Percentiles rank a stretch among this genome's conserved stretches.
These are phyloP conservation scores for Egretta garzetta DNA, from an alignment of 2,113 vertebrate genomes.

Conservation along the genomic window DNA sequence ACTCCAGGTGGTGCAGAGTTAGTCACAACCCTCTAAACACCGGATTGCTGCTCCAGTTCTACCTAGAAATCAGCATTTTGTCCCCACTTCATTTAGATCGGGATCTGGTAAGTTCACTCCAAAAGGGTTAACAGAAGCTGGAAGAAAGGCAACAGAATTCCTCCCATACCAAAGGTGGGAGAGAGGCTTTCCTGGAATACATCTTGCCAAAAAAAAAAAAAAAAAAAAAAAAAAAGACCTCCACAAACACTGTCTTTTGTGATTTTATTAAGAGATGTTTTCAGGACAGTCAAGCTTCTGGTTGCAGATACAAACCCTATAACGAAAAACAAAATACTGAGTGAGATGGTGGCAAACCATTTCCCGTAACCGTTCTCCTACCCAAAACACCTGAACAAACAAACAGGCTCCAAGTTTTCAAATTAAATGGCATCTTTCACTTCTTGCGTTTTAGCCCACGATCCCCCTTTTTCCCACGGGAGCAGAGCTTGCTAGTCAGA, in stretches of 20 bases:
- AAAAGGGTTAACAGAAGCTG: neutral
- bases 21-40: neutral
- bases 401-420: neutral
- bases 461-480: neutral
- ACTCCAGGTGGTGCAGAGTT: neutral
- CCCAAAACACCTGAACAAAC: neutral
- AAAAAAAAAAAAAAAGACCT: neutral
- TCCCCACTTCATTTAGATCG: neutral
- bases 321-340: conserved; percentile 31
- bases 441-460: neutral
- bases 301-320: conserved; percentile 63
- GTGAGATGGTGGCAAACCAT: neutral
- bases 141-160: neutral
- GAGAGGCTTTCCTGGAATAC: neutral
- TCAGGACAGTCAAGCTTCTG: conserved; percentile 52
- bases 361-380: neutral
- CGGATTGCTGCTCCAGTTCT: neutral
- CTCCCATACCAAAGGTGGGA: neutral
- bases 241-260: conserved; percentile 49
- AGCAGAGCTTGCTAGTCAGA: neutral
- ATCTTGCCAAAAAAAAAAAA: neutral
- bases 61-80: neutral
- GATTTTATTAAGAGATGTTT: conserved; percentile 77
- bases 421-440: neutral
- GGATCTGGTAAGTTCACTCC: neutral